Evolutionary conservation across 1,140 invertebrate species (phyloP).

Genomic region (Olivierus martensii): DNA sequence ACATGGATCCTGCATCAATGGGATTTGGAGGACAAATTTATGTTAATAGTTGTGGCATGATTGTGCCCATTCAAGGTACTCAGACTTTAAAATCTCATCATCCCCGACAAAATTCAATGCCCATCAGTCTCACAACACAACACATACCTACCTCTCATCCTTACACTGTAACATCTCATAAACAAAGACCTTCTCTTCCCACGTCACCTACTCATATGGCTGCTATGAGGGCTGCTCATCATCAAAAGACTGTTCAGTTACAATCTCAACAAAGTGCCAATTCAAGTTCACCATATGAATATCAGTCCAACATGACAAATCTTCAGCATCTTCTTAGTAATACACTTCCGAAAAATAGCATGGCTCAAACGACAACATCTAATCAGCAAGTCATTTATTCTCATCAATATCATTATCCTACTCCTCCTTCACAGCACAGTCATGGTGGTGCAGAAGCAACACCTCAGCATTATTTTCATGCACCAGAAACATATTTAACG

Average conservation of each 20-base stretch:
- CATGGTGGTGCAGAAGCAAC: constrained; percentile 27
- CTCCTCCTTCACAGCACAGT: constrained; percentile 42
- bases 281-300: constrained; percentile 78
- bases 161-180: constrained; percentile 23
- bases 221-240: constrained; percentile 71
- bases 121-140: constrained; percentile 9
- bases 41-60: constrained; percentile 4
- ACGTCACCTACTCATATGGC: constrained; percentile 91
- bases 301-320: constrained; percentile 77
- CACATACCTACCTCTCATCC: constrained; percentile 11
- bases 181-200: constrained; percentile 58
- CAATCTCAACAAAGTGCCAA: constrained; percentile 55
- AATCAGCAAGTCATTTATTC: not conserved
- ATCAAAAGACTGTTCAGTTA: constrained; percentile 44
- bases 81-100: constrained; percentile 12
- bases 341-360: not conserved
- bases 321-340: constrained; percentile 59
- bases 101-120: constrained; percentile 16
- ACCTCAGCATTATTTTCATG: constrained; percentile 41
- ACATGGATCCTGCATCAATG: constrained; percentile 3
- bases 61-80: not conserved
- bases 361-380: too few species aligned
- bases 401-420: constrained; percentile 50
- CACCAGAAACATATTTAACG: constrained; percentile 66
- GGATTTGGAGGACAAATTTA: constrained; percentile 1